Evolutionary conservation across 30 jellyfish, hydroid and myxozoan genomes (phyloP), one percentile per base, ranked within the genome.

Genomic region (Sanderia malayensis): DNA sequence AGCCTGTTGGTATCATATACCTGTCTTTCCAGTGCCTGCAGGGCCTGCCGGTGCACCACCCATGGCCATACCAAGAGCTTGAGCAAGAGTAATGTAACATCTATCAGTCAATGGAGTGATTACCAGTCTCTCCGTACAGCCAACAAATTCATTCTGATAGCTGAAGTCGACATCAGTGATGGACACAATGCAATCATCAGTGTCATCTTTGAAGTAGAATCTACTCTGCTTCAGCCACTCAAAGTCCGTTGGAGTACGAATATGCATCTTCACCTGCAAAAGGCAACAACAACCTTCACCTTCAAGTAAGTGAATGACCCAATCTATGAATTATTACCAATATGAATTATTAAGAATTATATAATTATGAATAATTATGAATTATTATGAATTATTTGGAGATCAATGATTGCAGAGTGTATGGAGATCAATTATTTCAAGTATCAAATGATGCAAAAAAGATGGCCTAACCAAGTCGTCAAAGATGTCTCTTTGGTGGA

Each of bases 21-120:
- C 98, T 18, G 98, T 90, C 61, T 90, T 90, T 28, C 98, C 98
- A 0, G 98, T 90, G 7, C 98, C 98, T 32, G 98, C 98, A 29
- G 98, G 98, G 21, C 98, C 98, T 3, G 98, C 98, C 27, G 98
- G 98, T 18, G 98, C 98, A 24, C 96, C 98, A 46, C 98, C 98
- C 98, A 90, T 90, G 15, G 98, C 74, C 98, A 90, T 90, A 1
- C 98, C 98, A 30, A 90, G 92, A 46, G 98, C 98, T 70, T 90
- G 98, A 7, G 96, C 98, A 57, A 90, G 82, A 45, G 98, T 90
- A 24, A 90, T 90, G 80, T 90, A 90, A 62, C 98, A 90, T 19
- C 98, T 65, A 59, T 90, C 98, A 18, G 98, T 90, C 53, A 90
- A 61, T 4, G 98, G 98, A 24, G 98, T 90, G 64, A 90, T 90